Base-by-base conservation (phyloP, 2,113 vertebrate genomes). In the Nettapus auritus region DNA sequence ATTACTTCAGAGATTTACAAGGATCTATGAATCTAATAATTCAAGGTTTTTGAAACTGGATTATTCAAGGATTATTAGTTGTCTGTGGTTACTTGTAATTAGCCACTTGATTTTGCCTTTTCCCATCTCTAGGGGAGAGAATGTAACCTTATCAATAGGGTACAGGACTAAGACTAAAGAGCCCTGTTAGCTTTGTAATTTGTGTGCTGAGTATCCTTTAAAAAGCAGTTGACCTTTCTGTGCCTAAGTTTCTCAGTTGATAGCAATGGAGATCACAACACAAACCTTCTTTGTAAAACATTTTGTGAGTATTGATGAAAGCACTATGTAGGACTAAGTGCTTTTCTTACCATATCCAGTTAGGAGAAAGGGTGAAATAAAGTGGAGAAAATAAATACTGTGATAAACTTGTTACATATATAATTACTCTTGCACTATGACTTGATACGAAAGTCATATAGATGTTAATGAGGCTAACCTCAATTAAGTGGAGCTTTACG, bases 11-110 rank as follows among this genome's bases (percentile, higher is more conserved):
- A 86, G 34, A 66, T 74, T 96, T 95, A 96, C 86, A 93, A 89
- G 74, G 85, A 90, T 96, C 90, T 94, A 57, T 92, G 77, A 93
- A 96, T 95, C 93, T 94, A 89, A 84, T 96, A 96, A 96, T 93
- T 86, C 83, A 85, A 36, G 42, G 53, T 3, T 13, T 46, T 86
- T 92, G 77, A 82, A 92, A 95, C 73, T 79, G 86, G 87, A 94
- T 96, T 93, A 92, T 95, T 95, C 44, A 88, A 60, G 88, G 74
- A 94, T 93, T 96, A 88, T 81, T 91, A 68, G 85, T 88, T 88
- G 34, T 91, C 90, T 94, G 66, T 91, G 55, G 38, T 86, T 94
- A 68, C 60, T 75, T 93, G 76, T 93, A 94, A 92, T 93, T 96
- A 94, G 60, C 62, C 88, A 78, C 23, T 62, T 87, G 57, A 89